These are phyloP conservation scores for Urocolius indicus DNA, from an alignment of 2,113 vertebrate genomes.

Conservation along the genomic window DNA sequence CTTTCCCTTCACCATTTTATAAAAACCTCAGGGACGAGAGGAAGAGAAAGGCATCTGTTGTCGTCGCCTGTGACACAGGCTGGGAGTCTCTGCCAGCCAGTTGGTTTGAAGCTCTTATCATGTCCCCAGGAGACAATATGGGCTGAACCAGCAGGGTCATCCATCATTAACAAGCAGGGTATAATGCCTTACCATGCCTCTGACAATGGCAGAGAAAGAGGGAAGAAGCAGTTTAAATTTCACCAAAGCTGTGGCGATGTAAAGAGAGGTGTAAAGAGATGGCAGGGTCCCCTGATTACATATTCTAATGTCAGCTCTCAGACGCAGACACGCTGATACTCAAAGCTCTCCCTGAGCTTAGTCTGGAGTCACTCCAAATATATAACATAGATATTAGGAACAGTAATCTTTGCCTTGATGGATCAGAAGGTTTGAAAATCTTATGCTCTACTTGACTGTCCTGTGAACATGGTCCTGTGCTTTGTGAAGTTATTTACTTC, in stretches of 20 bases:
- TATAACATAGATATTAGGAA: conserved; percentile 11
- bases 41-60: background rate
- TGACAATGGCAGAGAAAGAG: background rate
- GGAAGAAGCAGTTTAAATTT: background rate
- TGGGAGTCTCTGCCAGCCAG: background rate
- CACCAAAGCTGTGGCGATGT: background rate
- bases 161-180: background rate
- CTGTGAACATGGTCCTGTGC: background rate
- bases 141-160: background rate
- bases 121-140: background rate
- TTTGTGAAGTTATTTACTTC: background rate
- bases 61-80: background rate
- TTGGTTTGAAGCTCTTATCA: background rate
- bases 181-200: background rate
- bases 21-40: background rate
- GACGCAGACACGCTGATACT: background rate
- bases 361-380: conserved; percentile 9
- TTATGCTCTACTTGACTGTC: background rate
- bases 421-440: background rate
- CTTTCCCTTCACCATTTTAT: background rate
- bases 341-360: background rate
- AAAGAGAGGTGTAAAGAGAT: background rate
- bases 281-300: background rate
- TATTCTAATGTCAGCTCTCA: background rate
- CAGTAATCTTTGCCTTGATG: background rate